Conservation (phyloP, 1,140 invertebrate species). For the Brachionus plicatilis region DNA sequence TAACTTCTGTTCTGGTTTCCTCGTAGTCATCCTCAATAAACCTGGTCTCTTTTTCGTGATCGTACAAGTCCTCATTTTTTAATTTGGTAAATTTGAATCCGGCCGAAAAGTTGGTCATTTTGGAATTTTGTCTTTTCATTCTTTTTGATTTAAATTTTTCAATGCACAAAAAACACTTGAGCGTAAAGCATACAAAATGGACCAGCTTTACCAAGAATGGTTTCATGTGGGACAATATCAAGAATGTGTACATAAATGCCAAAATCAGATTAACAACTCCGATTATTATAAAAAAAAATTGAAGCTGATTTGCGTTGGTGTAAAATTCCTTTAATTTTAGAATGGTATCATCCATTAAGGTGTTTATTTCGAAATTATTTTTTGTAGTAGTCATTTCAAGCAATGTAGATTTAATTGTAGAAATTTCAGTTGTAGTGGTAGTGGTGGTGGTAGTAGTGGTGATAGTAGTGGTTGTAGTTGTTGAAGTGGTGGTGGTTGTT, state of each 20-base stretch:
- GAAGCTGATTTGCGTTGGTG: background rate
- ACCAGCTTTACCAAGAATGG: background rate
- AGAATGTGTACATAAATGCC: background rate
- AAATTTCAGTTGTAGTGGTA: background rate
- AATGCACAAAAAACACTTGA: background rate
- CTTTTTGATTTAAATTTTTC: background rate
- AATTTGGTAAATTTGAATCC: constrained; percentile 7
- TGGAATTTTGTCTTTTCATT: background rate
- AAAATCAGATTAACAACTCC: background rate
- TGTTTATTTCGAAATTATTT: background rate
- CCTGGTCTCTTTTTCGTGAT: background rate
- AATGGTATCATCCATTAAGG: background rate
- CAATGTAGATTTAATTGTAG: background rate
- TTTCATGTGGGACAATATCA: background rate
- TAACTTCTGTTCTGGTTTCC: background rate
- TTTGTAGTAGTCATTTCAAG: background rate
- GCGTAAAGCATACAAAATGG: background rate
- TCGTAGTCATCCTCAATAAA: background rate
- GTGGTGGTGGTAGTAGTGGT: background rate
- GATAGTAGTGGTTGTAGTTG: background rate
- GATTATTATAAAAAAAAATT: background rate
- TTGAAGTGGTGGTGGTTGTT: background rate
- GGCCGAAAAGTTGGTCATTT: background rate
- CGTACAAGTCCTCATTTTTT: background rate
- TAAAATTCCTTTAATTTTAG: constrained; percentile 33